Base-by-base conservation (phyloP, 2,888 invertebrate genomes). In the Drosophila ezoana region DNA sequence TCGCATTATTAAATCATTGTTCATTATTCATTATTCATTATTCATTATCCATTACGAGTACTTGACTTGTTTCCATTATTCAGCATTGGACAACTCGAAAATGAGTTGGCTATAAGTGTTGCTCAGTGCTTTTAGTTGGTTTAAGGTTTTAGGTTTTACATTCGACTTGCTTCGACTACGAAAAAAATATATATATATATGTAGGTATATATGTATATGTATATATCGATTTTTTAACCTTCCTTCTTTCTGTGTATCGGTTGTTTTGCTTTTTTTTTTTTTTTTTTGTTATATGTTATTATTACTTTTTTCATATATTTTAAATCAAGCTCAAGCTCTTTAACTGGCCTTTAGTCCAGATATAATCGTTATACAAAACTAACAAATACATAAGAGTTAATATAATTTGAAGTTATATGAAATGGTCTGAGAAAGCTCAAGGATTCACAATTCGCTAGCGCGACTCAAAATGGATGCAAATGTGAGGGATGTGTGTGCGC, bases 61-160 rank as follows among this genome's bases (percentile, higher is more conserved):
- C 63, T 75, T 63, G 57, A 63, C 73, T 77, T 72, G 44, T 77
- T 72, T 77, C 67, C 67, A 49, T 80, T 80, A 71, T 81, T 81
- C 81, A 81, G 82, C 82, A 81, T 82, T 72, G 62, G 49, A 71
- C 76, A 79, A 87, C 87, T 85, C 85, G 68, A 85, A 87, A 85
- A 83, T 72, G 85, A 83, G 83, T 85, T 71, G 70, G n/a, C 64
- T 78, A 41, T 57, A 63, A 79, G 49, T 64, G 71, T 74, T 76
- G 62, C 67, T 79, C 76, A 79, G 76, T 78, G 78, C 78, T 74
- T 78, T 78, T 74, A 74, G 75, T 78, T 78, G 38, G 44, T 62
- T 63, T 75, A 64, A 57, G 68, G 64, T 49, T 63, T 59, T 67
- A 11, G 33, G 35, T 57, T 62, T 71, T 71, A 69, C 70, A 69